Conservation (phyloP, 2,113 vertebrate genomes). For the Mustelus asterias region DNA sequence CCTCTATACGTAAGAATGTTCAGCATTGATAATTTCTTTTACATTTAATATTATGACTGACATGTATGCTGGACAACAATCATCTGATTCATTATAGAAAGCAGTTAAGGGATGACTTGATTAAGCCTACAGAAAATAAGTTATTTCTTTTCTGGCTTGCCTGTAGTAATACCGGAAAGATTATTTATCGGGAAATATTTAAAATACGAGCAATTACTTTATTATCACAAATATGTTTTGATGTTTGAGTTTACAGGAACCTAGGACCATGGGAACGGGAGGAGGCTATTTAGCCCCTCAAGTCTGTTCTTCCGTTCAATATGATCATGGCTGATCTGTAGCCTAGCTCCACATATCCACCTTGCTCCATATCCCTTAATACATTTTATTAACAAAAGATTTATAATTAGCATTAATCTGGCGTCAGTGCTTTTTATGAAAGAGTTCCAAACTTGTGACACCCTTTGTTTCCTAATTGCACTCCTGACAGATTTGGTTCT, state of each 20-base stretch:
- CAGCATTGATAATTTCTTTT: background rate
- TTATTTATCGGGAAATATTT: background rate
- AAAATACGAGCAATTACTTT: background rate
- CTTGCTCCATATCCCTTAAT: background rate
- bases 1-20: background rate
- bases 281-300: background rate
- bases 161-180: background rate
- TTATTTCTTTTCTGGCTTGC: background rate
- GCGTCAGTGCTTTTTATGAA: background rate
- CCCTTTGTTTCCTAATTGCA: background rate
- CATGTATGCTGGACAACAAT: background rate
- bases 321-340: background rate
- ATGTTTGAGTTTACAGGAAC: background rate
- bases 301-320: background rate
- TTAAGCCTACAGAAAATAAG: background rate
- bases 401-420: background rate
- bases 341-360: background rate
- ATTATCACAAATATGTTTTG: background rate
- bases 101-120: background rate
- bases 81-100: background rate
- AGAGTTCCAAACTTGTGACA: background rate
- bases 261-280: background rate
- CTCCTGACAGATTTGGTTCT: background rate
- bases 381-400: background rate
- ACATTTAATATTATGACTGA: background rate